Base-by-base conservation (phyloP, 2,888 invertebrate species). In the Podotricha telesiphe region DNA sequence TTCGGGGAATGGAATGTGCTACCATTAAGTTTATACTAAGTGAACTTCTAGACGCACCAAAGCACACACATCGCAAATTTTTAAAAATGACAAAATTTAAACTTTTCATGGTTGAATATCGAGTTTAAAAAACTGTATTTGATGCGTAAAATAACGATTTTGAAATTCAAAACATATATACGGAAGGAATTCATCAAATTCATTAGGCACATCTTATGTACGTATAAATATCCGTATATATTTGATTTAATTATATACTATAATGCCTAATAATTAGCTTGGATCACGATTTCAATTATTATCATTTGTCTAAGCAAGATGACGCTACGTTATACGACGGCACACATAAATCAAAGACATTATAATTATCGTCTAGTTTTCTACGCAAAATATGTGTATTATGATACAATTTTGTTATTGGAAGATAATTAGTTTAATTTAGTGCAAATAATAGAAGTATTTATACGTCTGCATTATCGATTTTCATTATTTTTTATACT, bases 241-340 rank as follows among this genome's bases (percentile, higher is more conserved):
- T n/a, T 28, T 0, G 28, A 34, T 55, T 17, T 17, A 17, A 59
- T 34, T n/a, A 34, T 0, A 19, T 37, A 47, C 8, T 10, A 28
- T 53, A 67, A 67, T 51, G 67, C 34, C 55, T 37, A 34, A 55
- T 55, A 55, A 55, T 55, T 55, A 34, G 34, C 17, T 34, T 5
- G 34, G 55, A 55, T 34, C 34, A 55, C 55, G 34, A 37, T 17
- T n/a, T 17, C 55, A 55, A 55, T 55, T 55, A 55, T 34, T 17
- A 17, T 34, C 55, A 55, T 34, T 55, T 55, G 55, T 55, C 55
- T 55, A 17, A 34, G 17, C 17, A 34, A 6, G 17, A 11, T 55
- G 17, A 17, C 4, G 11, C 34, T 55, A 28, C 8, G 34, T n/a
- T 34, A 10, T 55, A 55, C 11, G 17, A 55, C 55, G 5, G 17